Base-by-base conservation (phyloP, 2,888 invertebrate species). In the Hydriomena furcata region DNA sequence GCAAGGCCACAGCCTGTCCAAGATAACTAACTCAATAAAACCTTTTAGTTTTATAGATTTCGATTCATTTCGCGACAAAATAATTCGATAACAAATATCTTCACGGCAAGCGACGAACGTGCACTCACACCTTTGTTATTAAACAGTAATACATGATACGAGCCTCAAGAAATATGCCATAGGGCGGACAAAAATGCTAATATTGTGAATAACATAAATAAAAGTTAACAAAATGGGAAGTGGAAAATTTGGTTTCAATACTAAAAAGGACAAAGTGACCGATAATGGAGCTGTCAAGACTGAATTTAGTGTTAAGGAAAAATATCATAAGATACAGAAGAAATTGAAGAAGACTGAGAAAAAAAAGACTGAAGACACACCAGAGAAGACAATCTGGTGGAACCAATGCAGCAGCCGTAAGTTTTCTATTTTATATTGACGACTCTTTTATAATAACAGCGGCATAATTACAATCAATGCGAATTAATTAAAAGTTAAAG, bases 341-440 rank as follows among this genome's bases (percentile, higher is more conserved):
- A 89, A 89, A 81, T 71, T 88, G 38, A 84, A 84, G 75, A 89
- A 88, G 87, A 89, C 87, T 85, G 89, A 90, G 58, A 84, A 81
- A 68, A 76, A 82, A 75, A 86, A 89, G 86, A 87, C 87, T 87
- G 87, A 86, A 66, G 68, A 73, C 27, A 66, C 71, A 47, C 82
- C 76, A 50, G 88, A 90, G 68, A 91, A 90, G 73, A 84, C 79
- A 21, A 89, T 91, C 60, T 91, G 91, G 91, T 91, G 91, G 91
- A 88, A 89, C 55, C 88, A 90, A 66, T 88, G 89, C 72, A 85
- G 75, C 68, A 83, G 86, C 65, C 74, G 90, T 90, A 75, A 90
- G 90, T 88, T 72, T 32, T 36, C n/a, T 24, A 11, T 13, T 12
- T 5, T 17, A 4, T 17, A 3, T 17, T 17, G 2, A 17, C 4